phyloP scores from a whole-genome alignment of 1,140 invertebrate genomes.

The Dysdera silvatica region DNA sequence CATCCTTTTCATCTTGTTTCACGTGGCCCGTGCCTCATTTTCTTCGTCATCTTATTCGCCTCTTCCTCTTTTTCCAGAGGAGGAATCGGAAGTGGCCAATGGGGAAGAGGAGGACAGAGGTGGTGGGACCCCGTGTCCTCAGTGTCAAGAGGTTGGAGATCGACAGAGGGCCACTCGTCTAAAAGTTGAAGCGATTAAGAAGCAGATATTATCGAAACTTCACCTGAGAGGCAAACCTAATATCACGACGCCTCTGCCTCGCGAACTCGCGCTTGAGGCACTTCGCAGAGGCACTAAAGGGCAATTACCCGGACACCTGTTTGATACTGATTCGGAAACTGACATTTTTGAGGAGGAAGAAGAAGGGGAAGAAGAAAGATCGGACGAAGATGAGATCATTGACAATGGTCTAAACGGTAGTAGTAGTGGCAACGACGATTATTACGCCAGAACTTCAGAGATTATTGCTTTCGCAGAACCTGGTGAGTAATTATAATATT shows the following conservation, averaged over 20 bases:
- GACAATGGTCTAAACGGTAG: slow-evolving; percentile 40
- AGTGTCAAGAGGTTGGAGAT: slow-evolving; percentile 22
- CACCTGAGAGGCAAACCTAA: slow-evolving; percentile 60
- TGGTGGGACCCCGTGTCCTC: slow-evolving; percentile 23
- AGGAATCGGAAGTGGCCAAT: no score
- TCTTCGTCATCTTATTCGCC: neutral
- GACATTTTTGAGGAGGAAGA: slow-evolving; percentile 44
- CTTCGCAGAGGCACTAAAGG: slow-evolving; percentile 47
- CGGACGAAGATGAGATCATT: slow-evolving; percentile 28
- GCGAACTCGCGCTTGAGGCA: slow-evolving; percentile 60
- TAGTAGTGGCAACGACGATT: slow-evolving; percentile 52
- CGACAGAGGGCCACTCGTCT: slow-evolving; percentile 47
- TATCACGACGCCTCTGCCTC: slow-evolving; percentile 56
- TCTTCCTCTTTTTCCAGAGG: neutral
- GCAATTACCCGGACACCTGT: neutral
- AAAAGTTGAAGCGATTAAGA: slow-evolving; percentile 64
- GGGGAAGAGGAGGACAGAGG: no score
- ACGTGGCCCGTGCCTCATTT: no score
- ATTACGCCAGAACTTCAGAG: slow-evolving; percentile 67
- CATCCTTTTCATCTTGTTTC: no score
- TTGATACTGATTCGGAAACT: no score
- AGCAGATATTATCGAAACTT: slow-evolving; percentile 64
- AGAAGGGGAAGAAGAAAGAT: slow-evolving; percentile 29
- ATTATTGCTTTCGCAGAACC: slow-evolving; percentile 72
- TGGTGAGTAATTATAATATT: slow-evolving; percentile 58